Evolutionary conservation across 1,140 invertebrate genomes (phyloP), one percentile per base, ranked within the genome.

Genomic region (Olivierus martensii): DNA sequence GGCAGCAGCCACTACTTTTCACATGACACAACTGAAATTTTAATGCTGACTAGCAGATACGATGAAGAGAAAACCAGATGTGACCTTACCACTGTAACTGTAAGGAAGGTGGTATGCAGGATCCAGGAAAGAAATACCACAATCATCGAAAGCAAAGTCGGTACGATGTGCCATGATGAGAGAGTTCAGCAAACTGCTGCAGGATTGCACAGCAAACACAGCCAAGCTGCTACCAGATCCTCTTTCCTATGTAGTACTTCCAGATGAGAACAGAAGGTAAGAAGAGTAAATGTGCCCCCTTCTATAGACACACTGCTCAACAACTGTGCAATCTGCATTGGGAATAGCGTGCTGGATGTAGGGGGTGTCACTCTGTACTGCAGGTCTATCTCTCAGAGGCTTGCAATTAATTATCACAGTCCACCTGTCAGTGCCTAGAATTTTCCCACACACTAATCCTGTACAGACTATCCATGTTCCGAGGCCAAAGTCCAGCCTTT

Each of bases 81-180:
- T 45, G 14, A 14, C 17, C 46, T 35, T 36, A 56, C 55, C 55
- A 38, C 46, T 44, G 46, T 56, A 56, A 12, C 55, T 51, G 49
- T 56, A 56, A 11, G 55, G 51, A 19, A 56, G 52, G 37, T 56
- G 55, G 17, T 56, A 56, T 22, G 46, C 47, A 39, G 55, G 51
- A 39, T 56, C 55, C 42, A 56, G 22, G 39, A 52, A 56, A 37
- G 55, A 51, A 34, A 56, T 52, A n/a, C 55, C 55, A 36, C 55
- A 56, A 22, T 56, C 55, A 36, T 56, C 55, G 41, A 56, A 56
- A 19, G 47, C 50, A 52, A 56, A 56, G 42, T 56, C 55, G 46
- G 51, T 46, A 39, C 52, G 55, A 18, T 56, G 55, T 11, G 55
- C 55, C 55, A 56, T 56, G 41, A 28, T 37, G 38, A 43, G 12